Base-by-base conservation (phyloP, 2,113 vertebrate species). In the Dasyornis broadbenti region DNA sequence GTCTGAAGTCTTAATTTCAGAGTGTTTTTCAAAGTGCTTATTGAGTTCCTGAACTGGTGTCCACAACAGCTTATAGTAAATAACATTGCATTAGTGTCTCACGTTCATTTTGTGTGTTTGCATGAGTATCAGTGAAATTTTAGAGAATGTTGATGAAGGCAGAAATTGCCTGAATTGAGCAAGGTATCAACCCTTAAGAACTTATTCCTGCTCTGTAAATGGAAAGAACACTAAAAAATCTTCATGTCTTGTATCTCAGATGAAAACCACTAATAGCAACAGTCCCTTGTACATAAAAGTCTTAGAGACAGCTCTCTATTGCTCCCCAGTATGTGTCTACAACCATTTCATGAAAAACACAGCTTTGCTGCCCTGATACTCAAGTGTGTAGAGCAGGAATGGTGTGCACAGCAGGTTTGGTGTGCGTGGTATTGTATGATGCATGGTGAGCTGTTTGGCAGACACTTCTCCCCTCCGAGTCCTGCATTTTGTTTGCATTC, bases 391-490 rank as follows among this genome's bases (percentile, higher is more conserved):
- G 39, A 56, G 59, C 54, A 91, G 57, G 15, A 13, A 15, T 27
- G 26, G 21, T 47, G 47, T 35, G 31, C 13, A 40, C 0, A 31
- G 35, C 33, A n/a, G 27, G 60, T 20, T 6, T 30, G 39, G 39
- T 15, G 37, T 30, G 60, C 37, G 6, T 18, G 0, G 15, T 0
- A 2, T 20, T 13, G 5, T 22, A 8, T 10, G 33, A 60, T 53
- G 17, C 26, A 21, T 3, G 0, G 22, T 61, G 53, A 82, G 52
- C 23, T 80, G 13, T 65, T 57, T 60, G 66, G 31, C 24, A 69
- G 20, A 33, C 42, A 12, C 18, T 50, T 33, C 22, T 79, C 18
- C 19, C 33, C 27, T 76, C 59, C 10, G 42, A 27, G 7, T 63
- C 33, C 45, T 17, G 4, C 7, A 28, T 31, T 53, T 82, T 40